Conservation (phyloP, 2,888 invertebrate species). For the Cinara cedri region DNA sequence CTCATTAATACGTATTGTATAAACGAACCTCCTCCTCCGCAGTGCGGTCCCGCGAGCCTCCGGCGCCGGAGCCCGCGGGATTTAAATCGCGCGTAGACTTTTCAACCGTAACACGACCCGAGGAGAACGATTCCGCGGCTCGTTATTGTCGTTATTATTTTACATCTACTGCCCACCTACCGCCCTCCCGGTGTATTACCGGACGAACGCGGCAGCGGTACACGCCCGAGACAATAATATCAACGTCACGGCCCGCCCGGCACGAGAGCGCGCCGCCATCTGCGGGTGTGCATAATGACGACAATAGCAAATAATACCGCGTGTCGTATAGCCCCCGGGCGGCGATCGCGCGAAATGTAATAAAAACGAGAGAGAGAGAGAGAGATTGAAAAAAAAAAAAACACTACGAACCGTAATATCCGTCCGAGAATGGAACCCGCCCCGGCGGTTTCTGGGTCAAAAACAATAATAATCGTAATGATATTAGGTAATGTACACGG, state of each 20-base stretch:
- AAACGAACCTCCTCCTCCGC: too few species aligned
- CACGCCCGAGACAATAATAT: too few species aligned
- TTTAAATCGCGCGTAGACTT: slow-evolving; percentile 1
- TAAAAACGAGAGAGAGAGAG: too few species aligned
- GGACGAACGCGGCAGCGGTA: background rate
- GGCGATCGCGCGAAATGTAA: slow-evolving; percentile 40
- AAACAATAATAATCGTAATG: slow-evolving; percentile 26
- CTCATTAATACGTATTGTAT: too few species aligned
- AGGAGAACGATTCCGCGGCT: too few species aligned
- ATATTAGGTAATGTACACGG: background rate
- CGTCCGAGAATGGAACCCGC: slow-evolving; percentile 22
- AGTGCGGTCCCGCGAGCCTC: too few species aligned
- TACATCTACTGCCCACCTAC: background rate
- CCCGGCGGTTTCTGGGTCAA: slow-evolving; percentile 46
- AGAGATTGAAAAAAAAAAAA: too few species aligned
- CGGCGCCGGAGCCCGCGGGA: slow-evolving; percentile 8
- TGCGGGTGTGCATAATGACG: too few species aligned
- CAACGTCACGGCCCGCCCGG: background rate
- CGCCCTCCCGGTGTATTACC: background rate
- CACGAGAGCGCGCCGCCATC: too few species aligned
- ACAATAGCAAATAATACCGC: background rate
- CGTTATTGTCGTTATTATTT: too few species aligned
- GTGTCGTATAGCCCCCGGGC: slow-evolving; percentile 14
- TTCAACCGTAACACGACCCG: background rate
- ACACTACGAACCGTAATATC: background rate